phyloP scores from a whole-genome alignment of 53 echinoderm and acorn worm genomes.

The Actinopyga echinites region DNA sequence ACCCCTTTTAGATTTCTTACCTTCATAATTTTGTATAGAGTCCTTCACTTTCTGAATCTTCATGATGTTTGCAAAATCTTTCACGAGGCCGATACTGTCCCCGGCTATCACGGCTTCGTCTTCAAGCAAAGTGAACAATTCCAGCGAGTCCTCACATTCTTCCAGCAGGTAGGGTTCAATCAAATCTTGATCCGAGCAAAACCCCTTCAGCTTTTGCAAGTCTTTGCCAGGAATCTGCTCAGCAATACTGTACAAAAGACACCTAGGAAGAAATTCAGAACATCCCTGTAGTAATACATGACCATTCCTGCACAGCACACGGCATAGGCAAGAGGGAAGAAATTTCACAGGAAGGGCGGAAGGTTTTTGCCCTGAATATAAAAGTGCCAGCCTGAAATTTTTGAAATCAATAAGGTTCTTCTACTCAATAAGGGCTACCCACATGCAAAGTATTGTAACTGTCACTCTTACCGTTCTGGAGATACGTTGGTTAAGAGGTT shows the following conservation, averaged over 20 bases:
- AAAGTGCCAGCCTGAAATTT: too few relatives aligned
- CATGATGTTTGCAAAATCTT: constrained; percentile 9
- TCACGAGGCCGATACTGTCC: constrained; percentile 8
- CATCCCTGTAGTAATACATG: too few relatives aligned
- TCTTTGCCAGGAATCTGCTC: neutral
- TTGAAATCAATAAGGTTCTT: too few relatives aligned
- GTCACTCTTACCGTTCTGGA: too few relatives aligned
- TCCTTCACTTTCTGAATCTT: constrained; percentile 10
- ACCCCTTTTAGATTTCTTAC: neutral
- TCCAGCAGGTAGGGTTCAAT: neutral
- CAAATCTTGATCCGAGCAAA: neutral
- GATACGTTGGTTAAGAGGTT: too few relatives aligned
- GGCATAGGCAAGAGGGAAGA: too few relatives aligned
- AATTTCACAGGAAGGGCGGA: too few relatives aligned
- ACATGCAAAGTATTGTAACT: too few relatives aligned
- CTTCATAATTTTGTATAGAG: neutral
- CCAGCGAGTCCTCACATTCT: neutral
- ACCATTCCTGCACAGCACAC: too few relatives aligned
- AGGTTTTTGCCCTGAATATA: too few relatives aligned
- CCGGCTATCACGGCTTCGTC: neutral
- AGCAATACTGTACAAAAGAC: neutral
- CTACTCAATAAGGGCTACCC: too few relatives aligned
- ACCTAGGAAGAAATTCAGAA: neutral
- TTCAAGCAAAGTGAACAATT: neutral
- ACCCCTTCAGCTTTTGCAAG: neutral